These are phyloP conservation scores for Calidris pugnax DNA, from an alignment of 2,113 vertebrate species.

Conservation along the genomic window DNA sequence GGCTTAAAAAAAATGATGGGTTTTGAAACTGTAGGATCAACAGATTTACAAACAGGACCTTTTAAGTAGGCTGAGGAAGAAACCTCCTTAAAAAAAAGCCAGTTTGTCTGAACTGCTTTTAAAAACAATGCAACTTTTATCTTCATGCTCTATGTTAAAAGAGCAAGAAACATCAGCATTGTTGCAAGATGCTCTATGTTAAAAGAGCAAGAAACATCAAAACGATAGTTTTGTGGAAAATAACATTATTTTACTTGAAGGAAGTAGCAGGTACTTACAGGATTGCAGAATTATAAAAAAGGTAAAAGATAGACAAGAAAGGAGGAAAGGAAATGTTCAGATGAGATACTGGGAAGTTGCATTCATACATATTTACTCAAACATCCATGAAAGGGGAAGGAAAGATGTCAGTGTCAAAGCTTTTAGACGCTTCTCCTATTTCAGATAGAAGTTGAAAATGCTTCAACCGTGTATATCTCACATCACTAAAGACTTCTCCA, in stretches of 20 bases:
- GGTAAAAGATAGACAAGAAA: not conserved
- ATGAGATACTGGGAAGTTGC: not conserved
- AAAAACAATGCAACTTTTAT: not conserved
- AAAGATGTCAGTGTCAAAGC: not conserved
- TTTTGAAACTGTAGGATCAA: not conserved
- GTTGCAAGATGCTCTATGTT: rapidly evolving
- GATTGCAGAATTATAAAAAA: not conserved
- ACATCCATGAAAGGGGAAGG: not conserved
- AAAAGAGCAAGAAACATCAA: not conserved
- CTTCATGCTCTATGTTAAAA: not conserved
- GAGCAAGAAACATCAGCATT: not conserved
- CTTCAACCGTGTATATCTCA: not conserved
- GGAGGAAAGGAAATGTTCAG: not conserved
- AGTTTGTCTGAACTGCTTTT: not conserved
- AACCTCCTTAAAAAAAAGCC: not conserved
- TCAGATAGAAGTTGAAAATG: not conserved
- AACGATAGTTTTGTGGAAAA: not conserved
- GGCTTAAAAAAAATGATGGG: not conserved
- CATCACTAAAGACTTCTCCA: not conserved
- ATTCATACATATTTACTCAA: not conserved
- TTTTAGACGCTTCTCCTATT: not conserved
- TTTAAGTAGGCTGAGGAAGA: not conserved
- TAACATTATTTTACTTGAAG: not conserved
- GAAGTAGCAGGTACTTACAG: not conserved
- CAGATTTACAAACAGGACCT: not conserved